Evolutionary conservation across 2,888 invertebrate genomes (phyloP).

Genomic region (Chrysolina americana): DNA sequence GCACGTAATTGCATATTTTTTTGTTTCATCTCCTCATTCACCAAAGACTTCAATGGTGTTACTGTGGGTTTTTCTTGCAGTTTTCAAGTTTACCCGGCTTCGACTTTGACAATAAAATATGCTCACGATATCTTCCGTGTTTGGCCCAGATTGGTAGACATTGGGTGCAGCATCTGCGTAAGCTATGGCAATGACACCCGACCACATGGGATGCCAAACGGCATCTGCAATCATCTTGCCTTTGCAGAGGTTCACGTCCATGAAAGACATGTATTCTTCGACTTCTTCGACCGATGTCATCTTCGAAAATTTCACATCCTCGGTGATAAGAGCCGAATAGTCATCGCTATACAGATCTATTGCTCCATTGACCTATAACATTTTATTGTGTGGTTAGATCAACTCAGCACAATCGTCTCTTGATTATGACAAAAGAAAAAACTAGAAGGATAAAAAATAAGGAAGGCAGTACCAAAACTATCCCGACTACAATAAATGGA

Average conservation of each 20-base stretch:
- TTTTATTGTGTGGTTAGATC: no score
- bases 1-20: no score
- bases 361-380: slow-evolving; percentile 60
- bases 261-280: slow-evolving; percentile 77
- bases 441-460: no score
- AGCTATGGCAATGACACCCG: slow-evolving; percentile 78
- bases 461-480: no score
- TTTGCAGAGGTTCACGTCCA: slow-evolving; percentile 76
- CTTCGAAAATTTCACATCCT: slow-evolving; percentile 60
- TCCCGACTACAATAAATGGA: no score
- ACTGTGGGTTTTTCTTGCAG: no score
- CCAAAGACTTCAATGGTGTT: no score
- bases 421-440: no score
- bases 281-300: slow-evolving; percentile 64
- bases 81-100: no score
- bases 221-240: slow-evolving; percentile 78
- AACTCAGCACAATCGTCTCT: no score
- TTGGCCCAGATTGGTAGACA: slow-evolving; percentile 66
- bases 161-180: slow-evolving; percentile 76
- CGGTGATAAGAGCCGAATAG: slow-evolving; percentile 65
- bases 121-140: slow-evolving; percentile 53
- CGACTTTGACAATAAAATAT: background rate
- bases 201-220: slow-evolving; percentile 81
- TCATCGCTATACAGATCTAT: slow-evolving; percentile 78
- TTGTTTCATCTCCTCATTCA: no score